Evolutionary conservation across 2,888 invertebrate species (phyloP), one percentile per base, ranked within the genome.

Genomic region (Schizaphis graminum): DNA sequence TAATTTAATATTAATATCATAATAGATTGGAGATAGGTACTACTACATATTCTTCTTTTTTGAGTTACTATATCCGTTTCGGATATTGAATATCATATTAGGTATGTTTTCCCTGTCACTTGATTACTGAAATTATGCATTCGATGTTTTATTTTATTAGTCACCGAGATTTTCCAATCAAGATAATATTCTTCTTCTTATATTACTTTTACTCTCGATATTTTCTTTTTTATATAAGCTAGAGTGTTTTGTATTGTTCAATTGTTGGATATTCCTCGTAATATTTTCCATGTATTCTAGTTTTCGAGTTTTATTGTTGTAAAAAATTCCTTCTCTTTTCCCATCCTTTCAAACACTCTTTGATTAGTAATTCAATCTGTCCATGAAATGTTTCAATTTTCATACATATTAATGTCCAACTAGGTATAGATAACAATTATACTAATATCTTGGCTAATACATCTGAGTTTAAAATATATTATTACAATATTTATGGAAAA

Each of bases 191-290:
- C 87, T 92, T 53, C 57, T 26, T 47, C 87, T 87, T 26, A 56
- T 7, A 56, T 47, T 86, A 57, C 2, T 90, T 49, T 49, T 57
- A 35, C 89, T 77, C 41, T 93, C 88, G 89, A 93, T 93, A 28
- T 93, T 93, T 57, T 88, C 93, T 88, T 91, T n/a, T 49, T 84
- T 86, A 84, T 84, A 47, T 91, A 47, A 41, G 35, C 77, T 77
- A 44, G 26, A n/a, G 35, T 47, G 44, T 47, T 26, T 88, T 53
- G 44, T 93, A 47, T 7, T 47, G 7, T 47, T 47, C 44, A 7
- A 89, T 77, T 35, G 26, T 13, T 41, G n/a, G n/a, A 13, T 84
- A 53, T 92, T 44, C 28, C 88, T 56, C 61, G 24, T 90, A 28
- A 89, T 93, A 26, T 84, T 13, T 49, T 53, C 86, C 26, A 93